Percentiles rank a stretch among this genome's conserved stretches.
phyloP scores from a whole-genome alignment of 2,888 invertebrate species.

The Diogma glabrata region DNA sequence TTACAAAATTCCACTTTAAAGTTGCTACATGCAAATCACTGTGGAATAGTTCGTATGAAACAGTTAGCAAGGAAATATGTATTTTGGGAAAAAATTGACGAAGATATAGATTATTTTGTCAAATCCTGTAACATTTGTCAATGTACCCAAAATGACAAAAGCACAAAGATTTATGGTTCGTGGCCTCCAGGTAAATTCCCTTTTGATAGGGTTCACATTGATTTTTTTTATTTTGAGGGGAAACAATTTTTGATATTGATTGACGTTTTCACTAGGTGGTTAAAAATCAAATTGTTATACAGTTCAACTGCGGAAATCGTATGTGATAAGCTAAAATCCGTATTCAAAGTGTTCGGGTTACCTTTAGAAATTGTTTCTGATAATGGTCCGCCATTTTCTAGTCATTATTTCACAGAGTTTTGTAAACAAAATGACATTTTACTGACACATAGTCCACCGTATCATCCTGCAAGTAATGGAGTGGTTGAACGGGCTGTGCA shows the following conservation, averaged over 20 bases:
- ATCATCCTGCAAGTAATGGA: not conserved
- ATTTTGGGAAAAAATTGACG: too few species aligned
- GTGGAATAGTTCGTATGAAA: not conserved
- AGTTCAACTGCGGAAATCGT: not conserved
- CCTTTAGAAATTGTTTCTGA: not conserved
- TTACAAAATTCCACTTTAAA: too few species aligned
- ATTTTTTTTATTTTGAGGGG: not conserved
- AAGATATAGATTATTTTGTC: not conserved
- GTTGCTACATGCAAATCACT: too few species aligned
- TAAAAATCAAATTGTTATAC: not conserved
- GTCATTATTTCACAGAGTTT: not conserved
- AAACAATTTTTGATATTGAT: not conserved
- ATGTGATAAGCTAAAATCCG: not conserved
- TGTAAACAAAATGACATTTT: not conserved
- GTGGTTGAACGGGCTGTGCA: not conserved
- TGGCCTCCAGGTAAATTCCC: not conserved
- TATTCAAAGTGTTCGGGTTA: not conserved
- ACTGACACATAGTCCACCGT: not conserved
- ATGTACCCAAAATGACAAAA: not conserved
- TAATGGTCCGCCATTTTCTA: not conserved
- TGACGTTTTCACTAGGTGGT: not conserved
- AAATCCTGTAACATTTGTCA: not conserved
- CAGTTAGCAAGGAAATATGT: not conserved
- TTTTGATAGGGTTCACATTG: not conserved
- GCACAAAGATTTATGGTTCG: not conserved